Base-by-base conservation (phyloP, 2,113 vertebrate species). In the Heloderma charlesbogerti region DNA sequence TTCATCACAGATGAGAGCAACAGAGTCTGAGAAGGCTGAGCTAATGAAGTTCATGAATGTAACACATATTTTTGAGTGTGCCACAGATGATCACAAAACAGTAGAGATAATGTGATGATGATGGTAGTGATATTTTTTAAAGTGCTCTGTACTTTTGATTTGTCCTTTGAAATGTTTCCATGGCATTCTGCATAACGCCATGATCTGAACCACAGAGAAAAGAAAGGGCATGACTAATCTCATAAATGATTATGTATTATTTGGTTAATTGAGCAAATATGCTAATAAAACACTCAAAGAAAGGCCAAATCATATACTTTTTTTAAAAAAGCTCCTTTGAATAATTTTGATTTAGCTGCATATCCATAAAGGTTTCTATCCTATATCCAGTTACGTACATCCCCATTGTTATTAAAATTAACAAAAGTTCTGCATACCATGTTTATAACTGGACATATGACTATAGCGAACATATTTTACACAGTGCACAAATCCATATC, bases 31-130 rank as follows among this genome's bases (percentile, higher is more conserved):
- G 86, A 78, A 88, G 15, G 88, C 81, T 77, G 91, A 90, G 90
- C 94, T 96, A 94, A 89, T 86, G 93, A 94, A 87, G 92, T 93
- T 90, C 90, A 94, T 81, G 94, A 94, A 96, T 95, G 90, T 94
- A 1, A 20, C 71, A 92, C 77, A 95, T 92, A 89, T 93, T 34
- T 67, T 48, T 91, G 89, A 93, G 91, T 7, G 74, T 93, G 86
- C 94, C 93, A 71, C 45, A 74, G 94, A 93, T 94, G 94, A 92
- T 92, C 92, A 96, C 69, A 92, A 93, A 93, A 86, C 48, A 54
- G 91, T 89, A 93, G 91, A 92, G 45, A 94, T 92, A 95, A 95
- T n/a, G 87, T 67, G 10, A 7, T 63, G 37, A 63, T 78, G 74
- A 22, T 78, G 37, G 18, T 5, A 16, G 7, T 45, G 7, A 25